A percentile compares a stretch with the other conserved stretches of the same genome.
phyloP scores from a whole-genome alignment of 2,797 vertebrate species.

The Limnodromus scolopaceus region DNA sequence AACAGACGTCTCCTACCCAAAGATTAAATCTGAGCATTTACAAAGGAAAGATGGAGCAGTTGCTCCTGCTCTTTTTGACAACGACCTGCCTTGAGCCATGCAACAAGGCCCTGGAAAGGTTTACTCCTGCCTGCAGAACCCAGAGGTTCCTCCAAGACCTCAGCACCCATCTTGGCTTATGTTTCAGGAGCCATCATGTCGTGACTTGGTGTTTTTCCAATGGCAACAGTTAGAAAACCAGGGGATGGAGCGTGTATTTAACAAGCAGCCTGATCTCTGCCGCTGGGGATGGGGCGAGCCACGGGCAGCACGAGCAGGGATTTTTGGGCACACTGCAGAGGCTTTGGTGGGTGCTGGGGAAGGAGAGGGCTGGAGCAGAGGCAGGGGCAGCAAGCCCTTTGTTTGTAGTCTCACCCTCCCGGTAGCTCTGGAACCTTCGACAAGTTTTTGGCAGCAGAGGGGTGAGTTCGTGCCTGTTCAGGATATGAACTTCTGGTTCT shows the following conservation, averaged over 20 bases:
- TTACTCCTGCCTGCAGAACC: neutral
- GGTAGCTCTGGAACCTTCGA: neutral
- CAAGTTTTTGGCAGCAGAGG: neutral
- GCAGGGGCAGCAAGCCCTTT: neutral
- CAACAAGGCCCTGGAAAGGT: neutral
- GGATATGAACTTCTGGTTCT: neutral
- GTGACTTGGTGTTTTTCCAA: neutral
- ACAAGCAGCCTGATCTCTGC: neutral
- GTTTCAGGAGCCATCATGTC: neutral
- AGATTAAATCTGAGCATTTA: neutral
- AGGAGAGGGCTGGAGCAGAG: neutral
- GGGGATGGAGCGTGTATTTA: neutral
- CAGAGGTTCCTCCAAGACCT: neutral
- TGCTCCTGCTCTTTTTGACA: neutral
- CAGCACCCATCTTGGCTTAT: neutral
- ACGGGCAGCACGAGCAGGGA: accelerated
- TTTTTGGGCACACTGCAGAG: neutral
- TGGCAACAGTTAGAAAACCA: neutral
- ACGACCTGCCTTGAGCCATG: neutral
- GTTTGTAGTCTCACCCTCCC: neutral
- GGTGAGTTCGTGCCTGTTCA: neutral
- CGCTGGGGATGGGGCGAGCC: neutral
- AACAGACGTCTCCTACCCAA: neutral
- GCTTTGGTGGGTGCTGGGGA: neutral
- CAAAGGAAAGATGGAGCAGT: neutral